Conservation (phyloP, 2,797 vertebrate genomes). For the Melanotaenia trifasciata region DNA sequence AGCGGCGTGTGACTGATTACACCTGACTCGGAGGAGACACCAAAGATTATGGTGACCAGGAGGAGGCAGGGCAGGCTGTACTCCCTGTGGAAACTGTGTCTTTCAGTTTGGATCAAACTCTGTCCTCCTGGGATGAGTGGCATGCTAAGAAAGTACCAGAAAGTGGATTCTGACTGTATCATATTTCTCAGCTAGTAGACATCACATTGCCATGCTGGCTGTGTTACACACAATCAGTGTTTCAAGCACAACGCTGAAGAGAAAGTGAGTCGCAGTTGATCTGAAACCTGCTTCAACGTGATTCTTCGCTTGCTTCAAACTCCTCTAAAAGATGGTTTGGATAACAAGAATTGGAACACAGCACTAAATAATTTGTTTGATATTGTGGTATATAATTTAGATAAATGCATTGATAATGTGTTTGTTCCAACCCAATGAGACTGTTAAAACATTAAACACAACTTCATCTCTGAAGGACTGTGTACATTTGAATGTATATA, state of each 20-base stretch:
- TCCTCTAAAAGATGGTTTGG: constrained; percentile 16
- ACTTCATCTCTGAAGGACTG: constrained; percentile 10
- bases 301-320: constrained; percentile 23
- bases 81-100: constrained; percentile 71
- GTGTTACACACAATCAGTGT: constrained; percentile 37
- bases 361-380: background rate
- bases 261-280: constrained; percentile 46
- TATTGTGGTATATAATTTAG: background rate
- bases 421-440: constrained; percentile 6
- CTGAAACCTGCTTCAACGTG: constrained; percentile 46
- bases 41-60: constrained; percentile 73
- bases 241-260: constrained; percentile 31
- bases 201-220: constrained; percentile 48
- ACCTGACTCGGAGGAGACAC: constrained; percentile 74
- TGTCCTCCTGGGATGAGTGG: constrained; percentile 68
- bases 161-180: constrained; percentile 76
- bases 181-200: constrained; percentile 65
- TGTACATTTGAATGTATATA: background rate
- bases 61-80: constrained; percentile 60
- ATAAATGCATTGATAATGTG: background rate
- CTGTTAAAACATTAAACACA: constrained; percentile 38
- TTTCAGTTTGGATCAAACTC: constrained; percentile 70
- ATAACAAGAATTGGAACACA: background rate
- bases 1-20: constrained; percentile 78
- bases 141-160: constrained; percentile 73